Base-by-base conservation (phyloP, 1,140 invertebrate species). In the Pinna nobilis region DNA sequence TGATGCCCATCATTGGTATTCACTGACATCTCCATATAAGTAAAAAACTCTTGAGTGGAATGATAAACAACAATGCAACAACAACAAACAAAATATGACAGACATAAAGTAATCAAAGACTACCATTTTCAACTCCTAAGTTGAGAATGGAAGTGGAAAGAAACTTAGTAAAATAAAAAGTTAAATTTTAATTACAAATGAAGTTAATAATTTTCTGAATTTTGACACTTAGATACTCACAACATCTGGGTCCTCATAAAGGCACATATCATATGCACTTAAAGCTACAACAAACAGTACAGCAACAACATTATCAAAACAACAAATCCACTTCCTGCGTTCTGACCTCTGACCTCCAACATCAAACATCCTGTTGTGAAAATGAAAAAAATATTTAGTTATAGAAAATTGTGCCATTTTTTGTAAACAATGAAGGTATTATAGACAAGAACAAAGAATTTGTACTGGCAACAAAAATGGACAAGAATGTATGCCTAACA, bases 221-320 rank as follows among this genome's bases (percentile, higher is more conserved):
- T 35, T 35, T 20, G 18, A 53, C 25, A 53, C 13, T 13, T n/a
- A 44, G 11, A 18, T 5, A 37, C 59, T 86, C 87, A 92, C 91
- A 80, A 92, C 84, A 55, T 77, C 76, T 11, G 82, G 78, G 60
- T 88, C 87, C 63, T 88, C 87, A 33, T 80, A 80, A 37, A 93
- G 81, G n/a, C 90, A 92, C 91, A 93, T 92, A 82, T 93, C 92
- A 83, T 93, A 93, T 39, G 92, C 92, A 86, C 92, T 93, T 7
- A 93, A 86, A 5, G 93, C 92, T 18, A 92, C 92, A 49, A 93
- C 92, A 89, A 92, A 93, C 37, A 93, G 77, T 13, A 93, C 90
- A 30, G 92, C 92, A 81, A 90, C 89, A 3, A 93, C 92, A 86
- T 93, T 92, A 86, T 93, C 92, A 86, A 93, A 93, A 86, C 92